These are phyloP conservation scores for Cistogaster globosa DNA, from an alignment of 2,888 invertebrate species.

Conservation along the genomic window DNA sequence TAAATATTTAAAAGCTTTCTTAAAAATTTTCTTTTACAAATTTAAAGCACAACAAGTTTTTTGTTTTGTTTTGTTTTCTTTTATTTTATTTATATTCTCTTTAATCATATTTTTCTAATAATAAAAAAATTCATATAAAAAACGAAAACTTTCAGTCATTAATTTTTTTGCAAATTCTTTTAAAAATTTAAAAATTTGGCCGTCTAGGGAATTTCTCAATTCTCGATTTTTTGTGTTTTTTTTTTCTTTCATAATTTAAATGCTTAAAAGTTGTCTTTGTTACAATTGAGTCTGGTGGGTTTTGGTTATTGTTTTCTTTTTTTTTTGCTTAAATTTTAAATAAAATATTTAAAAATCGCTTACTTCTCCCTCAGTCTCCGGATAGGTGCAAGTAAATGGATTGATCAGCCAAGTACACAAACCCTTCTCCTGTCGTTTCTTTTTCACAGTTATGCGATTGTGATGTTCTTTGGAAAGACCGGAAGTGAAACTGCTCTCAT, in stretches of 20 bases:
- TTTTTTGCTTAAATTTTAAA: background rate
- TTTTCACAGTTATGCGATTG: slow-evolving; percentile 82
- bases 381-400: slow-evolving; percentile 90
- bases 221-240: slow-evolving; percentile 42
- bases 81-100: slow-evolving; percentile 60
- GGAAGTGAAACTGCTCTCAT: slow-evolving; percentile 93
- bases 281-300: slow-evolving; percentile 59
- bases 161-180: slow-evolving; percentile 63
- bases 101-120: slow-evolving; percentile 71
- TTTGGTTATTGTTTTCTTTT: slow-evolving; percentile 21
- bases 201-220: slow-evolving; percentile 64
- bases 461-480: slow-evolving; percentile 82
- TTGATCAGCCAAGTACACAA: slow-evolving; percentile 90
- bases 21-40: slow-evolving; percentile 46
- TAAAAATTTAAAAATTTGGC: slow-evolving; percentile 73
- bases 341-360: slow-evolving; percentile 84
- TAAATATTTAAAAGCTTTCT: slow-evolving; percentile 61
- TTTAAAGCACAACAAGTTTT: slow-evolving; percentile 66
- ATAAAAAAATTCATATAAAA: slow-evolving; percentile 35
- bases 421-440: slow-evolving; percentile 88
- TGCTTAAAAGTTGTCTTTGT: slow-evolving; percentile 55
- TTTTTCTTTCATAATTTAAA: slow-evolving; percentile 27
- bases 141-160: slow-evolving; percentile 72
- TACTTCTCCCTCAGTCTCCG: slow-evolving; percentile 88
- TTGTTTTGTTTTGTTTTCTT: slow-evolving; percentile 7